These are phyloP conservation scores for Dendropsophus ebraccatus DNA, from an alignment of 2,113 vertebrate genomes.

Conservation along the genomic window DNA sequence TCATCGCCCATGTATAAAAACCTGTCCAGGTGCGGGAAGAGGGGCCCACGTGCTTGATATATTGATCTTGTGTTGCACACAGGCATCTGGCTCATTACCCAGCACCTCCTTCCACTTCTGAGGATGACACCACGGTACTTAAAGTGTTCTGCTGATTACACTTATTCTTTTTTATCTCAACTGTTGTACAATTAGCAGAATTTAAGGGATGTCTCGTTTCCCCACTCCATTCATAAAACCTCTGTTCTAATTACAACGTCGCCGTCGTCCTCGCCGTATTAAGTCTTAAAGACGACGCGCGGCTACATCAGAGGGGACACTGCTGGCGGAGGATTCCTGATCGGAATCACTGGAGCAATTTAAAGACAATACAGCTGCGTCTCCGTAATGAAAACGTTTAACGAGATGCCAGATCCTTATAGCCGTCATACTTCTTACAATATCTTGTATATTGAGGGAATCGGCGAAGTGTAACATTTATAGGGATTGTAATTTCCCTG, in stretches of 20 bases:
- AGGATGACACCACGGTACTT: background rate
- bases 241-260: constrained; percentile 12
- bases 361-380: background rate
- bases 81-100: constrained; percentile 22
- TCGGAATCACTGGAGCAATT: background rate
- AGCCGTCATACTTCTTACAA: background rate
- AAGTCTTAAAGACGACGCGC: constrained; percentile 10
- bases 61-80: background rate
- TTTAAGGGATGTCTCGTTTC: constrained; percentile 24
- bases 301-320: constrained; percentile 1
- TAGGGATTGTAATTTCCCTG: background rate
- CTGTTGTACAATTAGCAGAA: constrained; percentile 20
- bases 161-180: constrained; percentile 2
- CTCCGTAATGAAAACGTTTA: background rate
- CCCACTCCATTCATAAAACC: constrained; percentile 6
- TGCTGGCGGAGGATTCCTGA: background rate
- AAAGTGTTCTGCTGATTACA: background rate
- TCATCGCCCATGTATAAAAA: background rate
- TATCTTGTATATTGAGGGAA: background rate
- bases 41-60: background rate
- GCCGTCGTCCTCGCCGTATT: background rate
- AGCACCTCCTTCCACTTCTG: background rate
- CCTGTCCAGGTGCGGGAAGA: background rate
- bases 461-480: background rate
- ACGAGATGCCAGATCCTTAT: too few species aligned